phyloP scores from a whole-genome alignment of 2,888 invertebrate genomes.

The Agriopis leucophaearia region DNA sequence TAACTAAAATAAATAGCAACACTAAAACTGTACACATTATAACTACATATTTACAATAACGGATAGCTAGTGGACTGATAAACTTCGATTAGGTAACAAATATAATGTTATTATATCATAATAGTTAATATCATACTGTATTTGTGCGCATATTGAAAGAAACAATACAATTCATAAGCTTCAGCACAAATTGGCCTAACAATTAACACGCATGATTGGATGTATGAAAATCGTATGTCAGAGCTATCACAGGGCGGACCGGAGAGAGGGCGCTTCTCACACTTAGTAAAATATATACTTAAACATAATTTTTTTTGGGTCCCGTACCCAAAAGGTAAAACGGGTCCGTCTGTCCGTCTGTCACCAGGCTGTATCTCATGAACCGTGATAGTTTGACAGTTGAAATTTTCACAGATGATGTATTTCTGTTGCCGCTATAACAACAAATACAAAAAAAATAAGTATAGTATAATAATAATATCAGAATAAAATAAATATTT shows the following conservation, averaged over 20 bases:
- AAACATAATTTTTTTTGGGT: too few species aligned
- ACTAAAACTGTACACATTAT: slow-evolving; percentile 31
- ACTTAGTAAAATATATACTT: not conserved
- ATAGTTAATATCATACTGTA: slow-evolving; percentile 27
- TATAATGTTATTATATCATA: slow-evolving; percentile 28
- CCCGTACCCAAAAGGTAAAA: too few species aligned
- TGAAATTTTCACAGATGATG: too few species aligned
- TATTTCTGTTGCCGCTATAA: too few species aligned
- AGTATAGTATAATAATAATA: too few species aligned
- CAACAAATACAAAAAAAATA: too few species aligned
- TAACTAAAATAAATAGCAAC: slow-evolving; percentile 40
- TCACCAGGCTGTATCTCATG: too few species aligned
- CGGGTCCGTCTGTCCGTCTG: too few species aligned
- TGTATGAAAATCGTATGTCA: slow-evolving; percentile 3
- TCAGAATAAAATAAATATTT: too few species aligned
- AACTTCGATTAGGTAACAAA: slow-evolving; percentile 36
- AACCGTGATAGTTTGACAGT: too few species aligned
- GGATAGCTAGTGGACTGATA: slow-evolving; percentile 34
- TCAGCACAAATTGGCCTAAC: slow-evolving; percentile 16
- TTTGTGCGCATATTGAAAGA: slow-evolving; percentile 31
- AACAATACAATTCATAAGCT: slow-evolving; percentile 25
- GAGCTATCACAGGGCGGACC: not conserved
- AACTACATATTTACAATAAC: slow-evolving; percentile 33
- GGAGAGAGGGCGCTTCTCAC: not conserved
- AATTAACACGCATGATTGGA: slow-evolving; percentile 22